Evolutionary conservation across 35 echinoderm and acorn worm genomes (phyloP).

Genomic region (Acanthaster planci): DNA sequence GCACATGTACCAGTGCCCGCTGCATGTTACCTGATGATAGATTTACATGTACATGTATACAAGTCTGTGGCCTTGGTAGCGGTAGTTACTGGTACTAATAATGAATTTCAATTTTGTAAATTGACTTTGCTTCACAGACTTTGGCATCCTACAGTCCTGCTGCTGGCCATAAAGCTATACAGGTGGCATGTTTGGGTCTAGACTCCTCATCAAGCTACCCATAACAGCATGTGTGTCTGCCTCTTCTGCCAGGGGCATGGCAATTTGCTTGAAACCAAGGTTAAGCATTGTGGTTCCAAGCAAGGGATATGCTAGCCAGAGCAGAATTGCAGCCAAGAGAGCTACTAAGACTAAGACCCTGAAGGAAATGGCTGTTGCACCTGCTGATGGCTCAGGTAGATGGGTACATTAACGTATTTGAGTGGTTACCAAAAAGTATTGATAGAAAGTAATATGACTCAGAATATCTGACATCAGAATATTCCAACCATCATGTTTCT

Average conservation of each 20-base stretch:
- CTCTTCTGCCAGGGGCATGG: neutral
- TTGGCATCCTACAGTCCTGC: neutral
- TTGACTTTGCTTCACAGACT: no score
- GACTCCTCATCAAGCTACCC: neutral
- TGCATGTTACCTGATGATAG: no score
- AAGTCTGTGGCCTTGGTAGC: no score
- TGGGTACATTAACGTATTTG: no score
- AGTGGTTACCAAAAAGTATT: no score
- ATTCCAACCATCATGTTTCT: no score
- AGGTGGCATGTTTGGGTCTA: neutral
- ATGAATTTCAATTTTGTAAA: no score
- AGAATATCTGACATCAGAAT: no score
- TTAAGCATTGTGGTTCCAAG: neutral
- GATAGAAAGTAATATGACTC: no score
- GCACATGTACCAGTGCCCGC: no score
- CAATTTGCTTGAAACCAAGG: conserved; percentile 17
- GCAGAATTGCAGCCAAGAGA: conserved; percentile 45
- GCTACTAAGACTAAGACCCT: conserved; percentile 54
- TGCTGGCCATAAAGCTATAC: neutral
- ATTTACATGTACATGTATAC: no score
- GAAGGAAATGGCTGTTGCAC: conserved; percentile 56
- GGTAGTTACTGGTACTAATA: no score
- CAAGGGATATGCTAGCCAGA: conserved; percentile 49
- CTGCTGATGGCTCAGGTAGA: conserved; percentile 67
- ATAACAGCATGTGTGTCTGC: neutral